phyloP scores from a whole-genome alignment of 2,797 vertebrate genomes.

The Tolypeutes matacus region DNA sequence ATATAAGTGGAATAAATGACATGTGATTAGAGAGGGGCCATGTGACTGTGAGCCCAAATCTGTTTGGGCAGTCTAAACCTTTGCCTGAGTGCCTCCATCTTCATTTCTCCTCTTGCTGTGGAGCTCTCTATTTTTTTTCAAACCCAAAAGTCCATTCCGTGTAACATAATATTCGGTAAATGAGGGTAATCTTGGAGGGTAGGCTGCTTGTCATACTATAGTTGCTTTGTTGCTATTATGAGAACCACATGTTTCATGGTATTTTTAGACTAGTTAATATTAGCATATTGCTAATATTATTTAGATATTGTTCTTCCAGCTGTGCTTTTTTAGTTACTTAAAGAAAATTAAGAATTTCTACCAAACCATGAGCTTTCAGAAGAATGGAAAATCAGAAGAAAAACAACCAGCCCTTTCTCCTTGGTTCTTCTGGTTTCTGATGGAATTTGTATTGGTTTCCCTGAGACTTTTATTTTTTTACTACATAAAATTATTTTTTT shows the following conservation, averaged over 20 bases:
- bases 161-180: slow-evolving; percentile 76
- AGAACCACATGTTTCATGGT: slow-evolving; percentile 77
- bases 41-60: neutral
- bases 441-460: slow-evolving; percentile 58
- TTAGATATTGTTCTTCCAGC: slow-evolving; percentile 79
- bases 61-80: neutral
- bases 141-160: slow-evolving; percentile 60
- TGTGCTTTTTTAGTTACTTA: slow-evolving; percentile 68
- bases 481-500: no score
- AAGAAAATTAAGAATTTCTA: slow-evolving; percentile 66
- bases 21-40: neutral
- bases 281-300: slow-evolving; percentile 79
- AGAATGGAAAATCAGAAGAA: slow-evolving; percentile 67
- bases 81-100: slow-evolving; percentile 2
- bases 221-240: slow-evolving; percentile 74
- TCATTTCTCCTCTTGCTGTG: slow-evolving; percentile 58
- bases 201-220: slow-evolving; percentile 66
- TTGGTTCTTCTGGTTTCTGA: slow-evolving; percentile 7
- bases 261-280: slow-evolving; percentile 84
- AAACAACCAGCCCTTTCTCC: neutral
- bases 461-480: slow-evolving; percentile 18
- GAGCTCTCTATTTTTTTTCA: slow-evolving; percentile 51
- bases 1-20: neutral
- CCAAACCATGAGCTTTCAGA: slow-evolving; percentile 57
- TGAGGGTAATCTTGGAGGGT: slow-evolving; percentile 74